A percentile compares a stretch with the other conserved stretches of the same genome.
Evolutionary conservation across 2,797 vertebrate genomes (phyloP).

Genomic region (Myripristis jacobus): DNA sequence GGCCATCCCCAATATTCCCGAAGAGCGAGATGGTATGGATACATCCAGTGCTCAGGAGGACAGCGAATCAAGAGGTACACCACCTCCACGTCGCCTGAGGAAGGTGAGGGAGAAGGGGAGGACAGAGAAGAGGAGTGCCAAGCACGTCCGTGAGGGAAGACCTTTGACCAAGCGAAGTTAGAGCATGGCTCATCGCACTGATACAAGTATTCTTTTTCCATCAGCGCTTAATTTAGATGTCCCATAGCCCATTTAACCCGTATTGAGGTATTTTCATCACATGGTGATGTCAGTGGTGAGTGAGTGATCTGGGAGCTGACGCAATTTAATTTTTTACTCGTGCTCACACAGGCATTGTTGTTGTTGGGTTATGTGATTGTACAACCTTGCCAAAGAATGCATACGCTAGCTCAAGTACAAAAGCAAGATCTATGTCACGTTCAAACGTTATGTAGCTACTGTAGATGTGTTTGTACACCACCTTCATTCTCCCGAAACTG

Average conservation of each 20-base stretch:
- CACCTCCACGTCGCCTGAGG: slow-evolving; percentile 82
- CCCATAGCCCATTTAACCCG: slow-evolving; percentile 7
- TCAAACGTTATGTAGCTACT: slow-evolving; percentile 41
- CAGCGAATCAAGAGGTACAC: slow-evolving; percentile 83
- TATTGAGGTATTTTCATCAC: slow-evolving; percentile 18
- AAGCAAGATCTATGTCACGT: slow-evolving; percentile 29
- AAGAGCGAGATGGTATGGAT: slow-evolving; percentile 83
- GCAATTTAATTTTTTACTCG: neutral
- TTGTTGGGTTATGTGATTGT: slow-evolving; percentile 64
- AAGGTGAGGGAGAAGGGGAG: slow-evolving; percentile 86
- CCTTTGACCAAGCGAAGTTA: slow-evolving; percentile 84
- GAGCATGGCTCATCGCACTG: slow-evolving; percentile 14
- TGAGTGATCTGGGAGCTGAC: neutral
- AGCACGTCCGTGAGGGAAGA: slow-evolving; percentile 90
- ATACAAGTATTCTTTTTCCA: slow-evolving; percentile 3
- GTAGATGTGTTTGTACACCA: slow-evolving; percentile 40
- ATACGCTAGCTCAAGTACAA: slow-evolving; percentile 41
- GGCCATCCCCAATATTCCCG: slow-evolving; percentile 85
- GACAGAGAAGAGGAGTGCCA: slow-evolving; percentile 88
- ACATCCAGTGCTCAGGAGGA: slow-evolving; percentile 83
- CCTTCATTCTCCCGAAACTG: slow-evolving; percentile 28
- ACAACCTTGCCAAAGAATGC: slow-evolving; percentile 78
- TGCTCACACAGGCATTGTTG: slow-evolving; percentile 69
- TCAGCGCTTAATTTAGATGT: slow-evolving; percentile 24
- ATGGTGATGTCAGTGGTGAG: slow-evolving; percentile 1